A percentile compares a stretch with the other conserved stretches of the same genome.
phyloP scores from a whole-genome alignment of 2,113 vertebrate genomes.

The Oxygymnocypris stewartii region DNA sequence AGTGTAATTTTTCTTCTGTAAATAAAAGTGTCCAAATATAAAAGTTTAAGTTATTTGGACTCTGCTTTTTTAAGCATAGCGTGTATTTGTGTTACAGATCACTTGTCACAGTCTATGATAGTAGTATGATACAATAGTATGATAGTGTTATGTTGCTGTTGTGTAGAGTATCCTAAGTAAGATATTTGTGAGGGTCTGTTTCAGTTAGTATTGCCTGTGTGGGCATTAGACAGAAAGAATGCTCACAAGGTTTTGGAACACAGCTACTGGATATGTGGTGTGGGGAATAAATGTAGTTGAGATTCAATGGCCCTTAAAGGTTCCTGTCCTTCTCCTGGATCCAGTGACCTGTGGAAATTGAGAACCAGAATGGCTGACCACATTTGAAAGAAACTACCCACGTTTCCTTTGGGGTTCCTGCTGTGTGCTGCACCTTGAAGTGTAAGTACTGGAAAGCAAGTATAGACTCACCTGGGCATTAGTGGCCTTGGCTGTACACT shows the following conservation, averaged over 20 bases:
- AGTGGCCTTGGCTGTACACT: neutral
- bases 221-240: neutral
- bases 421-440: neutral
- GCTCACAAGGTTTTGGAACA: neutral
- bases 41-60: constrained; percentile 51
- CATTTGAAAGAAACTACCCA: constrained; percentile 13
- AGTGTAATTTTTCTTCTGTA: constrained; percentile 77
- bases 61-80: constrained; percentile 11
- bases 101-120: neutral
- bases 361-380: neutral
- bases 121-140: too few relatives aligned
- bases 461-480: constrained; percentile 10
- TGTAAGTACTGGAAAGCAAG: neutral
- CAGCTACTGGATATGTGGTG: neutral
- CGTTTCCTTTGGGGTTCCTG: neutral
- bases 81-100: neutral
- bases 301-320: constrained; percentile 18
- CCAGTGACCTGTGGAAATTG: neutral
- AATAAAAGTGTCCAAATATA: constrained; percentile 81
- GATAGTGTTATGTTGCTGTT: neutral
- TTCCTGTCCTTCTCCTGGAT: neutral
- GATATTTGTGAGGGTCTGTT: neutral
- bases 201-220: constrained; percentile 7
- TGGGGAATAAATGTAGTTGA: neutral
- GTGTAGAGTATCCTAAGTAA: neutral